Evolutionary conservation across 2,888 invertebrate species (phyloP).

Genomic region (Terebella lapidaria): DNA sequence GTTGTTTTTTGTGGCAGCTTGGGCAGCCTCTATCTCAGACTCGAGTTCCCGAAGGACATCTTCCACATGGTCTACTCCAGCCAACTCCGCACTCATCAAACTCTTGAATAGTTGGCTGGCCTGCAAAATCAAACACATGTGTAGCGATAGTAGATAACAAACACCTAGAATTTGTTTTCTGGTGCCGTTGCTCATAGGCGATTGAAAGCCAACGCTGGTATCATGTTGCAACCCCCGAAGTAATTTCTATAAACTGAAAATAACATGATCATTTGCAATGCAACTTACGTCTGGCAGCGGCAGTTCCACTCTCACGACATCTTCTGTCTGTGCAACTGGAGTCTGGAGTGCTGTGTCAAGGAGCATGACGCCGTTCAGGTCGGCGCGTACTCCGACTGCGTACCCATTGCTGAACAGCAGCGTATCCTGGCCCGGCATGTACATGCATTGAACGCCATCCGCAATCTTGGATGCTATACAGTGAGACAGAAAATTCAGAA

Average conservation of each 20-base stretch:
- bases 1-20: conserved; percentile 72
- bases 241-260: too few species aligned
- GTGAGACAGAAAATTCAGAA: background rate
- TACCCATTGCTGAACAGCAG: conserved; percentile 78
- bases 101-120: conserved; percentile 69
- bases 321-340: conserved; percentile 71
- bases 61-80: conserved; percentile 71
- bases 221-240: too few species aligned
- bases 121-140: conserved; percentile 10
- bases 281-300: conserved; percentile 74
- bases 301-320: conserved; percentile 76
- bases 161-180: too few species aligned
- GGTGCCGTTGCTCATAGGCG: too few species aligned
- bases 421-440: conserved; percentile 66
- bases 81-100: conserved; percentile 68
- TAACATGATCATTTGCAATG: too few species aligned
- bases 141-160: too few species aligned
- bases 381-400: conserved; percentile 77
- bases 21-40: conserved; percentile 68
- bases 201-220: too few species aligned
- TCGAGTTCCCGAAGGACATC: conserved; percentile 75
- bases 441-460: conserved; percentile 32
- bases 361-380: conserved; percentile 84
- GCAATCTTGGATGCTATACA: conserved; percentile 1
- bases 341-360: conserved; percentile 84